Conservation (phyloP, 2,113 vertebrate genomes). For the Perca fluviatilis region DNA sequence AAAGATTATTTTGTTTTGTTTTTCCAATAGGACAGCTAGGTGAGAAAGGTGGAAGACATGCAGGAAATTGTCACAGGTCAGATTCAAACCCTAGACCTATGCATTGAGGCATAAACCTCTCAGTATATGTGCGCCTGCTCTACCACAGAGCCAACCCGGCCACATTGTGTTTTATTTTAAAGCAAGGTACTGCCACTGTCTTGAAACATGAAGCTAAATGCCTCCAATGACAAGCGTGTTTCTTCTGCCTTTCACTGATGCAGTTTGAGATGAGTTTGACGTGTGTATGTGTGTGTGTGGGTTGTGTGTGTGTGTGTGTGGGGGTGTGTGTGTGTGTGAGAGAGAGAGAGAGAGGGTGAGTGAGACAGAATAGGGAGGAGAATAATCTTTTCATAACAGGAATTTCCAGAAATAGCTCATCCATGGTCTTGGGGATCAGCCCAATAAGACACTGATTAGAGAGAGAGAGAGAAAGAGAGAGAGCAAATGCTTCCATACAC, state of each 20-base stretch:
- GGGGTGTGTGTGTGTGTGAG: not conserved
- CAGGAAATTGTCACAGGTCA: too few relatives aligned
- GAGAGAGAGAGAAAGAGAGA: slow-evolving; percentile 26
- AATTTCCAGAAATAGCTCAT: slow-evolving; percentile 79
- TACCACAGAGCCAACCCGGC: too few relatives aligned
- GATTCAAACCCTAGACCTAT: too few relatives aligned
- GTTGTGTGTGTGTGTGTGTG: not conserved
- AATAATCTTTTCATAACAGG: slow-evolving; percentile 76
- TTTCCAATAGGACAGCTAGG: too few relatives aligned
- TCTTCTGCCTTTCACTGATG: slow-evolving; percentile 43
- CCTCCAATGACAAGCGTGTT: slow-evolving; percentile 4
- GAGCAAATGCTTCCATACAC: slow-evolving; percentile 42
- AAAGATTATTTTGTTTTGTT: too few relatives aligned
- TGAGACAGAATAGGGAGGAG: slow-evolving; percentile 18
- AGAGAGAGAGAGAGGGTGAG: not conserved
- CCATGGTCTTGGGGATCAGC: slow-evolving; percentile 60
- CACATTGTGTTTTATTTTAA: not conserved
- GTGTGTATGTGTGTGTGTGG: not conserved
- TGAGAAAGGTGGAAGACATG: too few relatives aligned
- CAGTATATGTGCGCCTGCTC: too few relatives aligned
- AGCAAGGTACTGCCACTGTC: not conserved
- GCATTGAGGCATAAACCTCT: too few relatives aligned
- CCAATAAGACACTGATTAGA: slow-evolving; percentile 69
- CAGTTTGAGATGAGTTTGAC: slow-evolving; percentile 34
- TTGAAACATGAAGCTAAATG: slow-evolving; percentile 17